Conservation (phyloP, 2,888 invertebrate genomes). For the Lacanobia oleracea region DNA sequence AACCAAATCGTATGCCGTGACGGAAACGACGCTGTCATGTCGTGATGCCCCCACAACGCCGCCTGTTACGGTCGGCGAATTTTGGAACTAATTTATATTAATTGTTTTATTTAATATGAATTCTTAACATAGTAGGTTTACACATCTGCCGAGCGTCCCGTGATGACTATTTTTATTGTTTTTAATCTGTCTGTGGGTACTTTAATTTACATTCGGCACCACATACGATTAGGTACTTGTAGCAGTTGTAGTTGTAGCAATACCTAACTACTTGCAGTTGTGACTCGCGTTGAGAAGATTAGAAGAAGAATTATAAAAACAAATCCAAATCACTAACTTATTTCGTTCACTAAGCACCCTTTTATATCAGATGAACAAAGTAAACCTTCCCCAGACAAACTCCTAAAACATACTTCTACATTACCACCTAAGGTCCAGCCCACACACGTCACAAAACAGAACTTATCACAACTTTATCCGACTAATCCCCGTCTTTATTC, state of each 20-base stretch:
- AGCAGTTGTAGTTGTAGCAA: background rate
- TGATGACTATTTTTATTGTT: no score
- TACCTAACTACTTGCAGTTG: background rate
- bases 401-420: slow-evolving; percentile 35
- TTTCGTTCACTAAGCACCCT: background rate
- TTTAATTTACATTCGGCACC: background rate
- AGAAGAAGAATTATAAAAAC: background rate
- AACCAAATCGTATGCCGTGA: no score
- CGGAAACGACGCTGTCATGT: no score
- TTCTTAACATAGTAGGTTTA: no score
- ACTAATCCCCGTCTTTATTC: slow-evolving; percentile 70
- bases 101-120: no score
- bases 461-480: slow-evolving; percentile 58
- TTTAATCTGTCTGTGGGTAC: no score
- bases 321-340: background rate
- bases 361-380: background rate
- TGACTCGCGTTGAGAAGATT: background rate
- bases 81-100: no score
- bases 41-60: no score
- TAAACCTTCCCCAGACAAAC: background rate
- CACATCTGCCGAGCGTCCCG: no score
- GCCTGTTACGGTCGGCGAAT: no score
- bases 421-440: slow-evolving; percentile 23
- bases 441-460: slow-evolving; percentile 53
- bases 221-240: background rate